Percentiles rank a stretch among this genome's conserved stretches.
These are phyloP conservation scores for Leucoma salicis DNA, from an alignment of 2,888 invertebrate genomes.

Conservation along the genomic window DNA sequence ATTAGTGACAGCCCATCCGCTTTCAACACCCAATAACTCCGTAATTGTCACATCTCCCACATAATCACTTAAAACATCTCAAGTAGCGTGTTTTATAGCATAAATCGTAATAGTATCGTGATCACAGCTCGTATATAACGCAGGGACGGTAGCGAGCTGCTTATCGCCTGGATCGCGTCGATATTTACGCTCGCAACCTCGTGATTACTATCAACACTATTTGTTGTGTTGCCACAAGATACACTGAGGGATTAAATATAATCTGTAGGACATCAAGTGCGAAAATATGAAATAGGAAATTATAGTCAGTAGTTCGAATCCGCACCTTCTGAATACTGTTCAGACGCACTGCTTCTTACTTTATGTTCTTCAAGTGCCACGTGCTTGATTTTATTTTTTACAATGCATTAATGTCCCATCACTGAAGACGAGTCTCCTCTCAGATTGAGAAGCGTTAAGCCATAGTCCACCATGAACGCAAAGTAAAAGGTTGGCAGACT, in stretches of 20 bases:
- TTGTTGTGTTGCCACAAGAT: slow-evolving; percentile 54
- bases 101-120: slow-evolving; percentile 71
- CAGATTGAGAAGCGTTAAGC: no score
- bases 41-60: slow-evolving; percentile 16
- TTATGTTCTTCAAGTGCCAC: no score
- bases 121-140: slow-evolving; percentile 61
- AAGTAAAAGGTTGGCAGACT: no score
- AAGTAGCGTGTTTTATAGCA: slow-evolving; percentile 53
- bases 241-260: slow-evolving; percentile 32
- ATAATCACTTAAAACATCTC: slow-evolving; percentile 52
- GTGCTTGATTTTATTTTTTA: no score
- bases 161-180: slow-evolving; percentile 53
- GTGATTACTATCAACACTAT: slow-evolving; percentile 70
- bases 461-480: no score
- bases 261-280: no score
- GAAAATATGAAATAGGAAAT: no score
- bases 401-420: no score
- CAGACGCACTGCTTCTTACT: no score
- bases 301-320: no score
- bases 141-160: slow-evolving; percentile 54
- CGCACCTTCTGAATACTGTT: no score
- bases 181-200: slow-evolving; percentile 46
- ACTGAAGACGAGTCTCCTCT: no score
- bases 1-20: background rate
- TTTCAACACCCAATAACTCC: background rate